Evolutionary conservation across 2,797 vertebrate species (phyloP), one percentile per base, ranked within the genome.

Genomic region (Chaenodraco wilsoni): DNA sequence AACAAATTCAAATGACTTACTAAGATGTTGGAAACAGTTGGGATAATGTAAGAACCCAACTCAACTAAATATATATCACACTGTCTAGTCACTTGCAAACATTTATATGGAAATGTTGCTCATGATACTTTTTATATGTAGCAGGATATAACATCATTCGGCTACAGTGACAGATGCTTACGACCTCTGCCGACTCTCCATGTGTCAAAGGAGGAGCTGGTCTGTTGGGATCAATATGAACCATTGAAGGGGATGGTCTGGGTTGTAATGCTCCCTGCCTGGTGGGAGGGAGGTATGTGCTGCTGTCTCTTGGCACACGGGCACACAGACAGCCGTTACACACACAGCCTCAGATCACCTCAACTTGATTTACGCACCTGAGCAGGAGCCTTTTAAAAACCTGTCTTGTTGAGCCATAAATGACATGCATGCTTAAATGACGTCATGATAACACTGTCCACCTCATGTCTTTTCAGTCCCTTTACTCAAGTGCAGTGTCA

Each of bases 161-260:
- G 48, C 37, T 49, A 48, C 45, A 72, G 65, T 51, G 72, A 75
- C 87, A 90, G 87, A 88, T 91, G 87, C 79, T 59, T 56, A 11
- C 41, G 7, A 63, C 58, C 59, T 62, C 60, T 74, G 65, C 74
- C 80, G 79, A 65, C 16, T 11, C 52, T 54, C 77, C 37, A 54
- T 64, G 79, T 84, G 80, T 74, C 75, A 79, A 67, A 86, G 83
- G 68, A 76, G 73, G 80, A 83, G 81, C 69, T 54, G 55, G 31
- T 71, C 78, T 48, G 73, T 81, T 69, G 1, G 66, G 81, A 91
- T 90, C 87, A 90, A 87, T 91, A 82, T 21, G 12, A 41, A 65
- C 63, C 15, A 73, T 71, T 83, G 68, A 86, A 69, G 19, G 69
- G 66, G 58, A 37, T 19, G 44, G 23, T 57, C 48, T 37, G 58